These are phyloP conservation scores for Heteractis magnifica DNA, from an alignment of 92 coral and sea anemone species.

Conservation along the genomic window DNA sequence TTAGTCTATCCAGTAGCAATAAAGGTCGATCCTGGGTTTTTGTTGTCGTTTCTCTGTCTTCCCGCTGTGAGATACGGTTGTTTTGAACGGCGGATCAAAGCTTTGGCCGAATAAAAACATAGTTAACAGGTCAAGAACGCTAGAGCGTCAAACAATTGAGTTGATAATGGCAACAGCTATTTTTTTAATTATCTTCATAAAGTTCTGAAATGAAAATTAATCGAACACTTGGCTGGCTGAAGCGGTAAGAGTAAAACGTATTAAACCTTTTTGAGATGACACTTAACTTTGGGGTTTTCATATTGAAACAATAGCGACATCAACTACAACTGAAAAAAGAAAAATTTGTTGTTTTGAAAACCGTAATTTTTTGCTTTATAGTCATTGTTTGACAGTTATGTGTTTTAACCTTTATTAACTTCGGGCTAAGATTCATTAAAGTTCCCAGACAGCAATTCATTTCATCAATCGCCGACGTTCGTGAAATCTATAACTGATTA, in stretches of 20 bases:
- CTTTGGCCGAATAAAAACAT: not conserved
- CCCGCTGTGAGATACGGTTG: not conserved
- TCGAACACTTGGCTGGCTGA: not conserved
- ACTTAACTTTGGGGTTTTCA: too few species aligned
- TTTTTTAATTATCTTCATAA: not conserved
- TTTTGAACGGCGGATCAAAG: not conserved
- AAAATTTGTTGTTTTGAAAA: not conserved
- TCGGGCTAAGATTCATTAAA: not conserved
- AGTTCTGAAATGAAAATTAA: not conserved
- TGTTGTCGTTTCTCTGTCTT: not conserved
- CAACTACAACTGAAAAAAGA: not conserved
- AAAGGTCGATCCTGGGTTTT: not conserved
- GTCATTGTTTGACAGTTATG: not conserved
- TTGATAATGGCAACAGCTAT: not conserved
- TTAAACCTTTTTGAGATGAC: too few species aligned
- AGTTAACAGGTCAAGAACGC: not conserved
- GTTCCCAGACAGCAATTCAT: not conserved
- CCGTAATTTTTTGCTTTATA: not conserved
- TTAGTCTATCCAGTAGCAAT: not conserved
- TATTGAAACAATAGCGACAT: too few species aligned
- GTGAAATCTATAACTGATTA: not conserved
- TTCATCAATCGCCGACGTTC: not conserved
- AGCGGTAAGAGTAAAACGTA: too few species aligned
- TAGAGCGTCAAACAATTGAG: not conserved
- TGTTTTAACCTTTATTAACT: constrained; percentile 5